Evolutionary conservation across 23 tunicate genomes (phyloP).

Genomic region (Phallusia fumigata): DNA sequence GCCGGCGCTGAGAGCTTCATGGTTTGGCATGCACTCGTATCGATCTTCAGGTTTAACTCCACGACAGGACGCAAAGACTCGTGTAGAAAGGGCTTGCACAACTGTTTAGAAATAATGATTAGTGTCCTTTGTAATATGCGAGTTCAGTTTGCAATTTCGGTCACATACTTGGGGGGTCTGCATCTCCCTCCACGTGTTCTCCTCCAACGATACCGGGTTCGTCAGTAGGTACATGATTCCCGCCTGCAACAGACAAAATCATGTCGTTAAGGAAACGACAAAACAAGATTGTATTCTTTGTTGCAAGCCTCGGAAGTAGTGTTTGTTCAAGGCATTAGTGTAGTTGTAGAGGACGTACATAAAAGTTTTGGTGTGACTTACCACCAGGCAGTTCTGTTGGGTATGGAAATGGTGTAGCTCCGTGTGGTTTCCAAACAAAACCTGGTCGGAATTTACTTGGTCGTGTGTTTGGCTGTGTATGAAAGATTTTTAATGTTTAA

Average conservation of each 20-base stretch:
- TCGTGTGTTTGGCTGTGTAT: conserved; percentile 12
- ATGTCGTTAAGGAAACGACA: too few relatives aligned
- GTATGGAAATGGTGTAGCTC: conserved; percentile 55
- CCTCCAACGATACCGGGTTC: conserved; percentile 31
- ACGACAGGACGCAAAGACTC: conserved; percentile 23
- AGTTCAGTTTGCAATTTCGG: not conserved
- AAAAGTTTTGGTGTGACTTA: not conserved
- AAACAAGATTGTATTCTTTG: too few relatives aligned
- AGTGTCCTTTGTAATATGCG: not conserved
- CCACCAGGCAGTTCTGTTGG: conserved; percentile 41
- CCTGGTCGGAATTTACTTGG: conserved; percentile 40
- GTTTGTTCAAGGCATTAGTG: not conserved
- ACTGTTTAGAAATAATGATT: not conserved
- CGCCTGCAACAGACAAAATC: not conserved
- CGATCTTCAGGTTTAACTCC: conserved; percentile 18
- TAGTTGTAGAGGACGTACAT: not conserved
- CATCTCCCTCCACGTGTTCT: conserved; percentile 9
- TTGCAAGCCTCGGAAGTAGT: too few relatives aligned
- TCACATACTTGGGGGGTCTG: conserved; percentile 21
- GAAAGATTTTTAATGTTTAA: too few relatives aligned
- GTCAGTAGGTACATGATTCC: conserved; percentile 7
- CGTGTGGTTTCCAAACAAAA: conserved; percentile 78
- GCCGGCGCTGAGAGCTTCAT: conserved; percentile 34
- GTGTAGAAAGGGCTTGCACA: conserved; percentile 3
- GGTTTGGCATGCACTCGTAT: conserved; percentile 57